Evolutionary conservation across 2,888 invertebrate species (phyloP).

Genomic region (Ophioninae sp.): DNA sequence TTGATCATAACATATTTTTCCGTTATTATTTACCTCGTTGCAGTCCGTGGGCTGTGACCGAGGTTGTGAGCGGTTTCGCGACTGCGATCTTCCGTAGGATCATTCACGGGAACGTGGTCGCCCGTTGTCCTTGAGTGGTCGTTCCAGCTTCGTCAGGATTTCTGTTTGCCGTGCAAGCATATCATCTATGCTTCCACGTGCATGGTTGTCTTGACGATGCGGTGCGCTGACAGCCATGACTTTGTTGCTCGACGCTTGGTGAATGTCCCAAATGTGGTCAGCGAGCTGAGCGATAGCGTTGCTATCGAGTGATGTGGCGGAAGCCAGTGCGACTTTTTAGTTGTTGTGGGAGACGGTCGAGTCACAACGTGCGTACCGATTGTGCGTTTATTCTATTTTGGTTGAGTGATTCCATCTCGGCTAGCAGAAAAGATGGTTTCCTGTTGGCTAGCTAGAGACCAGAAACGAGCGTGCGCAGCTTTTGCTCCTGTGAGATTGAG

Average conservation of each 20-base stretch:
- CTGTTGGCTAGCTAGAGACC: conserved; percentile 20
- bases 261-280: neutral
- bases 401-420: conserved; percentile 44
- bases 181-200: no score
- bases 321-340: neutral
- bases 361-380: conserved; percentile 25
- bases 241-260: neutral
- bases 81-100: no score
- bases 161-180: no score
- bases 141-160: no score
- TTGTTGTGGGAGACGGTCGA: neutral
- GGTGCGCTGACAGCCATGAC: no score
- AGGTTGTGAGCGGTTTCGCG: no score
- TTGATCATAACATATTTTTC: no score
- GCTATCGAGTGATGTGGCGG: neutral
- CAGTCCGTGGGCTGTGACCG: no score
- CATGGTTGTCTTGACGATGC: no score
- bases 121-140: no score
- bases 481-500: conserved; percentile 11
- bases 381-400: conserved; percentile 54
- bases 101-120: no score
- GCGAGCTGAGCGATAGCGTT: neutral
- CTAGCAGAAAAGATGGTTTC: conserved; percentile 31
- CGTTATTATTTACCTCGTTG: no score
- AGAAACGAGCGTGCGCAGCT: conserved; percentile 26